Conservation (phyloP, 2,113 vertebrate species). For the Ranitomeya imitator region DNA sequence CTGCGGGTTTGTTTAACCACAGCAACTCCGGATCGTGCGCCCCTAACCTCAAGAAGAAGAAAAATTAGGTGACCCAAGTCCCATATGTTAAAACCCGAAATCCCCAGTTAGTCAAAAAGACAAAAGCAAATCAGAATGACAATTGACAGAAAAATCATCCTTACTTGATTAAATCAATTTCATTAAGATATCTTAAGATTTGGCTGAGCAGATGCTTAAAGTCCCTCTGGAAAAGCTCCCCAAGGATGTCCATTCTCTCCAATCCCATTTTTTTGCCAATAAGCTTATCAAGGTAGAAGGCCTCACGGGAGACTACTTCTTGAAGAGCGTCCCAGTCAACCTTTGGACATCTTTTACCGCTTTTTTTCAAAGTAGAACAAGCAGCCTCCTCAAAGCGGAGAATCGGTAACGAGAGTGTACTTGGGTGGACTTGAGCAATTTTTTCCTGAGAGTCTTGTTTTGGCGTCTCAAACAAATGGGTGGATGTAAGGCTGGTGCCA, state of each 20-base stretch:
- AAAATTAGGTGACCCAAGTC: no score
- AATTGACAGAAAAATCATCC: constrained; percentile 48
- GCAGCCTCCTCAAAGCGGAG: constrained; percentile 80
- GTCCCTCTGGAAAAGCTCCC: constrained; percentile 78
- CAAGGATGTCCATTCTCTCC: constrained; percentile 81
- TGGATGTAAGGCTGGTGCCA: constrained; percentile 61
- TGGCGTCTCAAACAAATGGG: constrained; percentile 65
- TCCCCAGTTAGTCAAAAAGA: no score
- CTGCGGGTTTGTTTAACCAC: no score
- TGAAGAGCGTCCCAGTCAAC: constrained; percentile 77
- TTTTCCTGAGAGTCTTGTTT: constrained; percentile 59
- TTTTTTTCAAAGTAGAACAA: constrained; percentile 81
- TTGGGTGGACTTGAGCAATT: constrained; percentile 61
- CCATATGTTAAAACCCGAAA: no score
- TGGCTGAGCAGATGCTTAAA: constrained; percentile 78
- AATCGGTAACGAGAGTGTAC: constrained; percentile 72
- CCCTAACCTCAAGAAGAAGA: no score
- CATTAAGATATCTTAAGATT: constrained; percentile 79
- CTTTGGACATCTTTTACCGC: constrained; percentile 75
- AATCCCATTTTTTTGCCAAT: constrained; percentile 90
- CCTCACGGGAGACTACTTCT: constrained; percentile 71
- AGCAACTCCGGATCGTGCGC: no score
- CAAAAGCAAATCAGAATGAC: background rate
- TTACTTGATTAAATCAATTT: constrained; percentile 88
- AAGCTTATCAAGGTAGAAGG: constrained; percentile 76